Conservation (phyloP, 2,797 vertebrate genomes). For the Chromis chromis region DNA sequence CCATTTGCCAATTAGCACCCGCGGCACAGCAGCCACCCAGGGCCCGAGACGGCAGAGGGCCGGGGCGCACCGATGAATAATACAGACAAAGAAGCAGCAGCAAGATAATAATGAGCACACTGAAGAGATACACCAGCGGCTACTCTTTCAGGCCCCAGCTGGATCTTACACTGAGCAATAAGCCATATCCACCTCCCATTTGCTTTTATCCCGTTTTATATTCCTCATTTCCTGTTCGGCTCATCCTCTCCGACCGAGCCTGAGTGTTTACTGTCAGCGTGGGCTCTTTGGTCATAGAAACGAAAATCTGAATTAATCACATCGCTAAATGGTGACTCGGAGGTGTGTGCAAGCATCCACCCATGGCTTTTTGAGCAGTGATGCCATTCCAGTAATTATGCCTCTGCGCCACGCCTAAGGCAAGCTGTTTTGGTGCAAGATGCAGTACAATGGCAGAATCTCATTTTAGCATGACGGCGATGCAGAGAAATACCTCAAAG, state of each 20-base stretch:
- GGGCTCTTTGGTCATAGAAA: slow-evolving; percentile 36
- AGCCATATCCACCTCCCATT: slow-evolving; percentile 43
- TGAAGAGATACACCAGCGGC: slow-evolving; percentile 32
- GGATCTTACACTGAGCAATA: slow-evolving; percentile 40
- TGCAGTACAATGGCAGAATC: slow-evolving; percentile 47
- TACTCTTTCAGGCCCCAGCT: slow-evolving; percentile 40
- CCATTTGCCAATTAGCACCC: slow-evolving; percentile 64
- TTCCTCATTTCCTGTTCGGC: slow-evolving; percentile 45
- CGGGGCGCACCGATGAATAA: slow-evolving; percentile 32
- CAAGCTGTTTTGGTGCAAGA: slow-evolving; percentile 48
- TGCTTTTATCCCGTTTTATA: slow-evolving; percentile 45
- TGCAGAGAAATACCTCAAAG: slow-evolving; percentile 37
- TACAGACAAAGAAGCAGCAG: slow-evolving; percentile 37
- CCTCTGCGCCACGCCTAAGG: slow-evolving; percentile 24
- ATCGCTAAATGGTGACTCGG: slow-evolving; percentile 47
- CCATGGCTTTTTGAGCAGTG: slow-evolving; percentile 64
- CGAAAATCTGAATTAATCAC: slow-evolving; percentile 66
- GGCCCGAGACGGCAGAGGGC: slow-evolving; percentile 15
- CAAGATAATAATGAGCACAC: slow-evolving; percentile 53
- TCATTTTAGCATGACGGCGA: slow-evolving; percentile 48
- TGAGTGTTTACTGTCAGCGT: slow-evolving; percentile 27
- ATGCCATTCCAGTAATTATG: slow-evolving; percentile 63
- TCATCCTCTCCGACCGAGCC: background rate
- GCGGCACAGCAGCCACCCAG: slow-evolving; percentile 24
- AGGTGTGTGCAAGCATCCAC: slow-evolving; percentile 52